phyloP scores from a whole-genome alignment of 2,113 vertebrate species.

The Eptatretus burgeri region DNA sequence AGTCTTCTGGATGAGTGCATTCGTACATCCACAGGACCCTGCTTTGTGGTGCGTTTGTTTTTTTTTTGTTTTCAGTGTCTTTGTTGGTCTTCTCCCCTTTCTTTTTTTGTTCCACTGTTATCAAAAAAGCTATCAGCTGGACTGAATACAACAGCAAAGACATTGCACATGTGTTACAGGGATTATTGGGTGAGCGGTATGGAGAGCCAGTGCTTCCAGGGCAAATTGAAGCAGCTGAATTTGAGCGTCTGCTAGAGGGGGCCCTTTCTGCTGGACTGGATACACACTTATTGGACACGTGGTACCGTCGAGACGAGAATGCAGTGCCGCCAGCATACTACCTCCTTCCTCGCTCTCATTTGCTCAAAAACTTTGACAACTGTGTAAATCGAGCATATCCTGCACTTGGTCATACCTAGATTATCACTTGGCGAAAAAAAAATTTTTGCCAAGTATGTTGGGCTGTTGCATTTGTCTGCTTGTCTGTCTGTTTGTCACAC shows the following conservation, averaged over 20 bases:
- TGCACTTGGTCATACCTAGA: background rate
- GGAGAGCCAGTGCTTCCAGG: conserved; percentile 76
- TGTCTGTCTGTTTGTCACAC: too few species aligned
- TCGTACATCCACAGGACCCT: conserved; percentile 81
- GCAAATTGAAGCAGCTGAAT: conserved; percentile 77
- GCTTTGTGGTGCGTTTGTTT: conserved; percentile 86
- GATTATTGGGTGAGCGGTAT: conserved; percentile 79
- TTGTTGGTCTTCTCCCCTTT: conserved; percentile 7
- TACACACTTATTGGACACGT: conserved; percentile 69
- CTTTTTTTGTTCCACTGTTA: conserved; percentile 5
- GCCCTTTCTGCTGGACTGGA: conserved; percentile 61
- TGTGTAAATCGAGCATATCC: conserved; percentile 19
- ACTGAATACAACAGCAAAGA: conserved; percentile 7
- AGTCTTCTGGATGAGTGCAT: conserved; percentile 78
- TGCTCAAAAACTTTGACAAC: conserved; percentile 53
- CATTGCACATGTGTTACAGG: conserved; percentile 21
- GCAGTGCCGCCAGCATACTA: conserved; percentile 82
- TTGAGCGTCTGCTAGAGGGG: conserved; percentile 92
- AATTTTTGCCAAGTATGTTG: too few species aligned
- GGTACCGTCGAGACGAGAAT: conserved; percentile 95
- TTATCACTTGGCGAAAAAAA: too few species aligned
- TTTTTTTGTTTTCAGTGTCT: conserved; percentile 9
- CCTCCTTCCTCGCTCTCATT: conserved; percentile 65
- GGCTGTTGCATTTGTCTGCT: too few species aligned
- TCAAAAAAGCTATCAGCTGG: conserved; percentile 8